Base-by-base conservation (phyloP, 1,140 invertebrate species). In the Vollenhovia emeryi region DNA sequence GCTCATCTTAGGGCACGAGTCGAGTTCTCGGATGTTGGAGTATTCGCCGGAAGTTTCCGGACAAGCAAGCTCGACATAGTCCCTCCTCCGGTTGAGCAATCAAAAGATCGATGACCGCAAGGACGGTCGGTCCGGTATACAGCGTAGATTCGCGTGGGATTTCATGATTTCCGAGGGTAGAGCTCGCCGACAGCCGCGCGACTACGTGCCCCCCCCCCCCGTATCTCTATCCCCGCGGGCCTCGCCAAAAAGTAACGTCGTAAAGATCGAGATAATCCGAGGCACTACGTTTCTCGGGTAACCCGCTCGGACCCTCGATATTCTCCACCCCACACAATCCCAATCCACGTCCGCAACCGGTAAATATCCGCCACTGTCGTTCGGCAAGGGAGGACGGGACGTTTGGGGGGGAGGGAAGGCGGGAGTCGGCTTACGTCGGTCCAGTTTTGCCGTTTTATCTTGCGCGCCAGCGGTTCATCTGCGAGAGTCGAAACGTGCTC, bases 191-290 rank as follows among this genome's bases (percentile, higher is more conserved):
- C 60, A 64, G 33, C 30, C 27, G 27, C 27, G 27, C 18, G 36
- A 0, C 18, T 60, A n/a, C 40, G 30, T 50, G 11, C 30, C 50
- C n/a, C n/a, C n/a, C n/a, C n/a, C n/a, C n/a, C n/a, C 27, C 50
- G 11, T 84, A 85, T 87, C 85, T 89, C 52, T 21, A 15, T 36
- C n/a, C 43, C 33, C 57, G 57, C 68, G 80, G 85, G 79, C 36
- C 80, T 43, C 40, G 74, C 86, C 88, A 71, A 88, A 90, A 90
- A 89, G 87, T 89, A 90, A 90, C 85, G 68, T 90, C 89, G 88
- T 90, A 90, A 90, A 90, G 86, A 90, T 90, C 86, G 75, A 85
- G 89, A 90, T 90, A 90, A 90, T 90, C 89, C 89, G 43, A 11
- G 21, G 76, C 59, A 60, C 80, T 87, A 90, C 59, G 57, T 87